These are phyloP conservation scores for Ictidomys tridecemlineatus DNA, from an alignment of 2,113 vertebrate genomes.

Conservation along the genomic window DNA sequence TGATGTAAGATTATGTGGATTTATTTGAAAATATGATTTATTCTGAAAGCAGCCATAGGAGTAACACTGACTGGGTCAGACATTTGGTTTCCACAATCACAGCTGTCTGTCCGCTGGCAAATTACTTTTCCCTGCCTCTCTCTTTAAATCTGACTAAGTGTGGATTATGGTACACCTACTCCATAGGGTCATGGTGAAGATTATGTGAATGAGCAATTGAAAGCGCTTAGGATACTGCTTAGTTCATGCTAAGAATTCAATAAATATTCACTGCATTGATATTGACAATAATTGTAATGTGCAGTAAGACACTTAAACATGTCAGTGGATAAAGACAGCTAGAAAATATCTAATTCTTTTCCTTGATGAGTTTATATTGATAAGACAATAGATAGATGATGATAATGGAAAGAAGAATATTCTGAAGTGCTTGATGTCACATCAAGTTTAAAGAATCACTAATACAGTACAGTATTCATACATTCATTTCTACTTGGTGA, in stretches of 20 bases:
- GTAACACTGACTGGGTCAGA: background rate
- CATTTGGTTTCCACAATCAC: background rate
- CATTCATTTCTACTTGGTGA: background rate
- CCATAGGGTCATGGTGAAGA: background rate
- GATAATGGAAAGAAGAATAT: conserved; percentile 15
- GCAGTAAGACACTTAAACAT: background rate
- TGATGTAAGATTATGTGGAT: background rate
- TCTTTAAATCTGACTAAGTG: background rate
- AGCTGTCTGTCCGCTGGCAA: background rate
- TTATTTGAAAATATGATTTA: background rate
- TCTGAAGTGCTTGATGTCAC: background rate
- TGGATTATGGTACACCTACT: background rate
- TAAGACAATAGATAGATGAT: background rate
- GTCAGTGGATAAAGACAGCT: background rate
- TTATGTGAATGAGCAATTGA: background rate
- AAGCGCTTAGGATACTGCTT: background rate
- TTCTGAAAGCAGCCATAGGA: background rate
- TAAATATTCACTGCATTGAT: background rate
- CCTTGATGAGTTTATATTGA: background rate
- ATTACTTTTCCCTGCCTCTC: background rate
- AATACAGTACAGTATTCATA: background rate
- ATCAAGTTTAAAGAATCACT: background rate
- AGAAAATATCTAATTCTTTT: background rate
- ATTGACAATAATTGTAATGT: background rate
- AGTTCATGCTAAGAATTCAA: background rate